A percentile compares a stretch with the other conserved stretches of the same genome.
Evolutionary conservation across 2,113 vertebrate species (phyloP).

Genomic region (Herpailurus yagouaroundi): DNA sequence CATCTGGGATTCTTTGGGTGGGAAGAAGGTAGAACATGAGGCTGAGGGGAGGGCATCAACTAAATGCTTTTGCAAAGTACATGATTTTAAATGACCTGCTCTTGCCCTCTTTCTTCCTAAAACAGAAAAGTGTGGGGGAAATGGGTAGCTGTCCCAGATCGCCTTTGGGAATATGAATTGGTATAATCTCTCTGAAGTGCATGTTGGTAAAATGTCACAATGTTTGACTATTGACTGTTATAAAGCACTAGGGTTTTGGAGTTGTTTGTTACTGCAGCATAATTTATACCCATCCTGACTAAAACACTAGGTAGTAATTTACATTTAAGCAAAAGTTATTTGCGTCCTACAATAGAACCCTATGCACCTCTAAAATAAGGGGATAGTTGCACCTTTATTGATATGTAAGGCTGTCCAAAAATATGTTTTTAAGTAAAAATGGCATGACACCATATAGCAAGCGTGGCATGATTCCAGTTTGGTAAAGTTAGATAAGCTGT

Average conservation of each 20-base stretch:
- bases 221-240: background rate
- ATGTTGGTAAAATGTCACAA: background rate
- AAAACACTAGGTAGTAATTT: background rate
- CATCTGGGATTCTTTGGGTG: background rate
- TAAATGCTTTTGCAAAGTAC: background rate
- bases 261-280: background rate
- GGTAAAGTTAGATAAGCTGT: background rate
- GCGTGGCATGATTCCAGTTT: too few species aligned
- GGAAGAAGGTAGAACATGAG: background rate
- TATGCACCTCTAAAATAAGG: background rate
- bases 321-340: background rate
- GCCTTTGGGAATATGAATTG: background rate
- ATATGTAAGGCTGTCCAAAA: background rate
- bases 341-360: background rate
- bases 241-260: background rate
- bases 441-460: background rate
- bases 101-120: background rate
- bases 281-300: background rate
- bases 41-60: background rate
- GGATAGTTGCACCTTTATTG: background rate
- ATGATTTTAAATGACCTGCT: background rate
- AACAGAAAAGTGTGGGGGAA: background rate
- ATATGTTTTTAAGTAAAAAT: background rate
- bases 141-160: background rate
- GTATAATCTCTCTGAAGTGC: background rate